Conservation (phyloP, 1,140 invertebrate genomes). For the Papilio dardanus region DNA sequence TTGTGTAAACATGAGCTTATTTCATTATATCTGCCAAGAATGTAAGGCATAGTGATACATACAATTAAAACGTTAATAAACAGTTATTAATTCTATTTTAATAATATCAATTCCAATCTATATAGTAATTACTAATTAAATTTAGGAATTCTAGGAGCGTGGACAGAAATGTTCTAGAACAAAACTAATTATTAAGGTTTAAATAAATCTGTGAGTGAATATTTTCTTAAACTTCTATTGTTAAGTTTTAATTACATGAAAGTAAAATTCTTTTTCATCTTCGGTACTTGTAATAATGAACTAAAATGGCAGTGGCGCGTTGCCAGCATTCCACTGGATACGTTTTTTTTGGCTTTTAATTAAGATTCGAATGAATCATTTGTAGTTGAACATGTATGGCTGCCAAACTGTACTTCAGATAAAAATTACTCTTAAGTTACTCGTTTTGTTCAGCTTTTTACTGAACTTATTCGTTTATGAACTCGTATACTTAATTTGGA, state of each 20-base stretch:
- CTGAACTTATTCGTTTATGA: not conserved
- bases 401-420: conserved; percentile 34
- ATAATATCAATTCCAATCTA: not conserved
- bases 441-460: not conserved
- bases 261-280: conserved; percentile 34
- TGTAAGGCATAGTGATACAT: not conserved
- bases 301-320: conserved; percentile 35
- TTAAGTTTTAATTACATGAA: conserved; percentile 34
- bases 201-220: conserved; percentile 22
- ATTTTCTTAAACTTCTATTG: conserved; percentile 11
- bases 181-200: conserved; percentile 21
- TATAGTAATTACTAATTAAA: not conserved
- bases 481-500: no score
- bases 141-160: not conserved
- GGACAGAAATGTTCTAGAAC: conserved; percentile 15
- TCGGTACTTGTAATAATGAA: conserved; percentile 37
- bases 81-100: not conserved
- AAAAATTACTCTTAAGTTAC: conserved; percentile 27
- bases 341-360: conserved; percentile 37
- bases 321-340: conserved; percentile 33
- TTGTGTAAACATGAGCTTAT: not conserved
- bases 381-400: conserved; percentile 36
- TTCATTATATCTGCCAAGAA: not conserved
- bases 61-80: not conserved
- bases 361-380: conserved; percentile 39